A percentile compares a stretch with the other conserved stretches of the same genome.
phyloP scores from a whole-genome alignment of 2,113 vertebrate genomes.

The Prionailurus viverrinus region DNA sequence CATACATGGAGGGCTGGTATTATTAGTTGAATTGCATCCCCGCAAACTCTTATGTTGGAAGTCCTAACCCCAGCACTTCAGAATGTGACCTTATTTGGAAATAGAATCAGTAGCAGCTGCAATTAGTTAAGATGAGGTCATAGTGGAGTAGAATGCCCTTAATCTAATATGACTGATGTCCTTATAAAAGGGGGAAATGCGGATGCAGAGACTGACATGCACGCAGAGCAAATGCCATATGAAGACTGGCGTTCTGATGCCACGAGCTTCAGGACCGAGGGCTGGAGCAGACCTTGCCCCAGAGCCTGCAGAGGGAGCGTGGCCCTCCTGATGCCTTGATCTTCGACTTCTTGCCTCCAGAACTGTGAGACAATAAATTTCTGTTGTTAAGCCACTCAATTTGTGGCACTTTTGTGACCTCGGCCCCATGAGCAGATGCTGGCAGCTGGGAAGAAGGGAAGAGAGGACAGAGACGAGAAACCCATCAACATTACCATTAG shows the following conservation, averaged over 20 bases:
- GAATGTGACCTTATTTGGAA: not conserved
- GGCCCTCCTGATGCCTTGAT: not conserved
- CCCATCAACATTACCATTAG: not conserved
- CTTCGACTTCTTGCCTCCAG: not conserved
- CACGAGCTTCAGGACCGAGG: not conserved
- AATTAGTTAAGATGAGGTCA: not conserved
- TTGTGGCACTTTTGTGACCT: not conserved
- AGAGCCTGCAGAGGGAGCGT: rapidly evolving
- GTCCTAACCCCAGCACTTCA: not conserved
- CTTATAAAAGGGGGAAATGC: not conserved
- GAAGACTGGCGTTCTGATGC: rapidly evolving
- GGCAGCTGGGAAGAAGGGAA: not conserved
- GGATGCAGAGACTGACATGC: not conserved
- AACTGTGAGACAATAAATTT: not conserved
- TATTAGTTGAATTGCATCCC: not conserved
- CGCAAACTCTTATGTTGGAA: not conserved
- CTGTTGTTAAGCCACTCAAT: not conserved
- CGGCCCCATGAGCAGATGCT: not conserved
- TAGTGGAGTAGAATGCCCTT: not conserved
- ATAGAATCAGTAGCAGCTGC: not conserved
- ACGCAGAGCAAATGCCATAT: not conserved
- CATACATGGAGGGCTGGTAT: not conserved
- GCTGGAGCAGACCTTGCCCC: not conserved
- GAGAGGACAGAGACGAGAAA: not conserved
- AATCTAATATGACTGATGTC: not conserved